These are phyloP conservation scores for Etheostoma perlongum DNA, from an alignment of 2,797 vertebrate genomes.

Conservation along the genomic window DNA sequence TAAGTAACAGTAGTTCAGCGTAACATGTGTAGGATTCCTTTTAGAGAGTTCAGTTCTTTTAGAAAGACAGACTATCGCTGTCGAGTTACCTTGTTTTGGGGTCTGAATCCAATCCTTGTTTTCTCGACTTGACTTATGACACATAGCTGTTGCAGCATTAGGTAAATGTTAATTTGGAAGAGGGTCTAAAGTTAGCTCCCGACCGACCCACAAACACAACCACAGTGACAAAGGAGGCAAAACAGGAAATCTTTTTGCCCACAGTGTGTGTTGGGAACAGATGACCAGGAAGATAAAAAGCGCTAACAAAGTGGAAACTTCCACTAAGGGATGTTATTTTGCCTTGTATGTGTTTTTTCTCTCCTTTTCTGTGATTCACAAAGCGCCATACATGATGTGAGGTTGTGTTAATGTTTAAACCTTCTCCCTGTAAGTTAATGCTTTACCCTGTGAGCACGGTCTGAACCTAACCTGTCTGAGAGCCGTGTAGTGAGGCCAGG, in stretches of 20 bases:
- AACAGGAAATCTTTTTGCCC: constrained; percentile 98
- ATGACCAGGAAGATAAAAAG: constrained; percentile 97
- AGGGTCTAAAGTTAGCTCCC: constrained; percentile 74
- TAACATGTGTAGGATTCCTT: constrained; percentile 2
- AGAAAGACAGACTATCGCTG: neutral
- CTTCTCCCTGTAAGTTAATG: constrained; percentile 81
- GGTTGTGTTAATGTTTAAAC: constrained; percentile 87
- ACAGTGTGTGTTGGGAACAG: constrained; percentile 93
- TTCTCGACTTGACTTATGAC: constrained; percentile 17
- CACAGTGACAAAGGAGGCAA: constrained; percentile 95
- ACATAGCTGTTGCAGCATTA: constrained; percentile 23
- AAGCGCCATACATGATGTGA: constrained; percentile 79
- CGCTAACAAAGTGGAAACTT: constrained; percentile 97
- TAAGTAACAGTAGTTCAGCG: neutral
- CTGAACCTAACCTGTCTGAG: constrained; percentile 43
- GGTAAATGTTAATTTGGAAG: constrained; percentile 36
- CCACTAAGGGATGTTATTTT: constrained; percentile 90
- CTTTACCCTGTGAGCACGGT: constrained; percentile 70
- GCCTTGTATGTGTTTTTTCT: constrained; percentile 82
- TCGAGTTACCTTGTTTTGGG: neutral
- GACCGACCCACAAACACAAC: constrained; percentile 75
- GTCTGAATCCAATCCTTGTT: neutral
- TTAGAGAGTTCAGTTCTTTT: neutral
- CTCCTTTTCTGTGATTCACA: constrained; percentile 78
- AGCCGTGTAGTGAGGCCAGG: neutral